Evolutionary conservation across 2,888 invertebrate species (phyloP).

Genomic region (Eristalis arbustorum): DNA sequence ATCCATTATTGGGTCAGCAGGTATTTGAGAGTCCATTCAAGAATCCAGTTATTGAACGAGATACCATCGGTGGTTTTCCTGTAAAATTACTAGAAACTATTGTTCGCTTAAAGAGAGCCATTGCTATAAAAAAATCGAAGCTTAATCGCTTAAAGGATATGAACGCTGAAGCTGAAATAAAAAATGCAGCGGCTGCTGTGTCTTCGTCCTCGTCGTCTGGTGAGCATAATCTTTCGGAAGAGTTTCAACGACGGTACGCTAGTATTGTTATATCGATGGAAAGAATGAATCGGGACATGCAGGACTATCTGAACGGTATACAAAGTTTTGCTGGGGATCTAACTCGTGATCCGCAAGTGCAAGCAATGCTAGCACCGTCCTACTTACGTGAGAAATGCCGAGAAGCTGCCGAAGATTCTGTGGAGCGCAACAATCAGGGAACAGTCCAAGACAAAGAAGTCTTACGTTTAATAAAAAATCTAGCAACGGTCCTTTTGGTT

Average conservation of each 20-base stretch:
- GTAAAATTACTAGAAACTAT: slow-evolving; percentile 91
- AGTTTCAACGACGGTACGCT: slow-evolving; percentile 96
- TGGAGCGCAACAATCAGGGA: slow-evolving; percentile 86
- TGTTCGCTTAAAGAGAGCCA: slow-evolving; percentile 92
- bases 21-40: slow-evolving; percentile 80
- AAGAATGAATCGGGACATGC: slow-evolving; percentile 93
- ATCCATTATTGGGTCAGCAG: slow-evolving; percentile 85
- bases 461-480: slow-evolving; percentile 90
- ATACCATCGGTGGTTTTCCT: slow-evolving; percentile 89
- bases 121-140: slow-evolving; percentile 90
- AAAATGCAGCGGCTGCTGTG: slow-evolving; percentile 55
- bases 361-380: slow-evolving; percentile 93
- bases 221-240: slow-evolving; percentile 82
- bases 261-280: slow-evolving; percentile 93
- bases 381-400: slow-evolving; percentile 92
- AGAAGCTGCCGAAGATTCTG: slow-evolving; percentile 90
- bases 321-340: slow-evolving; percentile 92
- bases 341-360: slow-evolving; percentile 91
- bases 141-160: slow-evolving; percentile 90
- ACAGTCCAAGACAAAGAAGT: slow-evolving; percentile 83
- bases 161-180: slow-evolving; percentile 92
- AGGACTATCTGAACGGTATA: slow-evolving; percentile 91
- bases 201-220: slow-evolving; percentile 72
- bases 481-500: slow-evolving; percentile 90
- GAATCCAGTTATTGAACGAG: slow-evolving; percentile 77